These are phyloP conservation scores for Ariopsis seemanni DNA, from an alignment of 2,113 vertebrate genomes.

Conservation along the genomic window DNA sequence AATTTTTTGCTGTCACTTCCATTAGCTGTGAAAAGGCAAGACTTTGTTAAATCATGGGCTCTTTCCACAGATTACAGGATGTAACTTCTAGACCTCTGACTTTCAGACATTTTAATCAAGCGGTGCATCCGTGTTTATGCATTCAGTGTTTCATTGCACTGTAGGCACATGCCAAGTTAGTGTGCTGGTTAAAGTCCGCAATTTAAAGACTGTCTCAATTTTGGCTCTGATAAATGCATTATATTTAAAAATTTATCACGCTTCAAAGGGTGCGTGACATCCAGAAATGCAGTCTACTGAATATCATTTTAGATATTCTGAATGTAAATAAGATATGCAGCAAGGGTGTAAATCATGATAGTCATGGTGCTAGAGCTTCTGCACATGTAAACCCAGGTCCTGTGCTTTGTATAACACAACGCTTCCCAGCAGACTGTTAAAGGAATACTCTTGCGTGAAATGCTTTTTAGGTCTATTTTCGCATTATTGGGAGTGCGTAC, in stretches of 20 bases:
- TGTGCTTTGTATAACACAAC: background rate
- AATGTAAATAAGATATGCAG: background rate
- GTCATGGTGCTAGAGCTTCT: background rate
- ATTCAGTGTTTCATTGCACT: background rate
- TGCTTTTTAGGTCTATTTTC: no score
- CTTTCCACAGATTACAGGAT: background rate
- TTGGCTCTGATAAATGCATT: background rate
- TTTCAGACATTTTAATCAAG: background rate
- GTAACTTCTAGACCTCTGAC: background rate
- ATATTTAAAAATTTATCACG: background rate
- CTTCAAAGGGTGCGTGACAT: background rate
- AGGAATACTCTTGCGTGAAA: no score
- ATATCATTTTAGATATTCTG: background rate
- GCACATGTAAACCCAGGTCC: background rate
- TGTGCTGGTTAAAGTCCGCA: background rate
- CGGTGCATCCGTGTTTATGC: background rate
- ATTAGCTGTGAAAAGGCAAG: constrained; percentile 79
- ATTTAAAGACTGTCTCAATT: background rate
- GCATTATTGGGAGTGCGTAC: no score
- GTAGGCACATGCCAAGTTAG: background rate
- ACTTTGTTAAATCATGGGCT: background rate
- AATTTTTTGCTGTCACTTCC: constrained; percentile 98
- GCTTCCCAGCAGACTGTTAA: background rate
- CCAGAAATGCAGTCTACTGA: background rate
- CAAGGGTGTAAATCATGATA: no score